Percentiles rank a stretch among this genome's conserved stretches.
Conservation (phyloP, 2,888 invertebrate species). For the Athrips mouffetella region DNA sequence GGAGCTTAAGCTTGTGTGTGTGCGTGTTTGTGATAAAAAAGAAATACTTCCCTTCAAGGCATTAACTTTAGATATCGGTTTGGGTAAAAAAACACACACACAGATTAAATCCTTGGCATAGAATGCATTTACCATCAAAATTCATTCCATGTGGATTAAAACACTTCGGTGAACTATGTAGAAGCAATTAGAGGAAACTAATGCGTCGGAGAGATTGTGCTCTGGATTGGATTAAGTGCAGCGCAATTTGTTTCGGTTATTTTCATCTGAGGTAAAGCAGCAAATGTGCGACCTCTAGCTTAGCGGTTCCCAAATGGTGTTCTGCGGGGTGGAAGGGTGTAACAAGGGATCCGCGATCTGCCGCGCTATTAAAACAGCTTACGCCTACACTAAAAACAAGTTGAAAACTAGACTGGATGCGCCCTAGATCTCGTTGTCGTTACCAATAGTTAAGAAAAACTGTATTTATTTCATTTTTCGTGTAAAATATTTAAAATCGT, state of each 20-base stretch:
- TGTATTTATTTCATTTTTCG: no score
- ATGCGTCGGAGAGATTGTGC: constrained; percentile 8
- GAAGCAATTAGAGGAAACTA: not conserved
- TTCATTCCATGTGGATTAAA: not conserved
- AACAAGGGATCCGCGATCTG: no score
- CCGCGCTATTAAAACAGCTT: no score
- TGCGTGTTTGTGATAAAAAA: not conserved
- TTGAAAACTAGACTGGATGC: no score
- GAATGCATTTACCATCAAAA: no score
- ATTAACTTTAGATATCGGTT: no score
- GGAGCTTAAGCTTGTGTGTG: constrained; percentile 9
- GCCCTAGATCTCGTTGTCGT: no score
- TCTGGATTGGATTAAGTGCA: not conserved
- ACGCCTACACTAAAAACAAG: no score
- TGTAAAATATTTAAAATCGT: no score
- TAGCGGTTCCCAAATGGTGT: not conserved
- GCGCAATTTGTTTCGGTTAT: not conserved
- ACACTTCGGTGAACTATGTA: constrained; percentile 11
- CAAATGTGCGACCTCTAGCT: no score
- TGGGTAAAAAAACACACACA: no score
- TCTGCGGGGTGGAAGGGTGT: not conserved
- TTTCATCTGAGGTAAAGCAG: not conserved
- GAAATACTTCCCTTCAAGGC: not conserved
- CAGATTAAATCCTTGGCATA: not conserved
- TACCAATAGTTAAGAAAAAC: no score